These are phyloP conservation scores for Chironomus tentans DNA, from an alignment of 2,888 invertebrate genomes.

Conservation along the genomic window DNA sequence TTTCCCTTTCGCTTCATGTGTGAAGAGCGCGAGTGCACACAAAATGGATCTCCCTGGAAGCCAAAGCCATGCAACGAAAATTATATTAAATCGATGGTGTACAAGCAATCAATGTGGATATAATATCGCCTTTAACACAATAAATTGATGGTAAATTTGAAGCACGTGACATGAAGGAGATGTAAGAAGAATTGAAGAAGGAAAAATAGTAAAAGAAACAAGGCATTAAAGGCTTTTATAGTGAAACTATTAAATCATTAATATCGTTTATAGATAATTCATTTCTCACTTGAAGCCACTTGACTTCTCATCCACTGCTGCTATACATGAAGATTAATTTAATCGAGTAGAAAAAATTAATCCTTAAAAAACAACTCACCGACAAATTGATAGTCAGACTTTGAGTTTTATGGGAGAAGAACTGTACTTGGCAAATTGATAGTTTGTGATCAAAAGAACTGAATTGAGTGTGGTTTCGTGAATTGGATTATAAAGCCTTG, in stretches of 20 bases:
- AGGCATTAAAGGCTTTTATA: neutral
- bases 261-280: conserved; percentile 22
- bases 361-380: neutral
- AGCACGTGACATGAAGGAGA: conserved; percentile 20
- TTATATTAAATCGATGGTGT: conserved; percentile 5
- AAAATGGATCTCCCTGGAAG: neutral
- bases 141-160: conserved; percentile 21
- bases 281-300: neutral
- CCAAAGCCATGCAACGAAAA: conserved; percentile 3
- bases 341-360: neutral
- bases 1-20: neutral
- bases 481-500: too few species aligned
- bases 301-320: neutral
- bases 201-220: neutral
- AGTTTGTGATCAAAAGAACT: too few species aligned
- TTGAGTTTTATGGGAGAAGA: neutral
- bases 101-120: neutral
- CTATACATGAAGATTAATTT: neutral
- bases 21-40: neutral
- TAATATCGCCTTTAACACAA: conserved; percentile 5
- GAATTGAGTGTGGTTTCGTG: too few species aligned
- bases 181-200: neutral
- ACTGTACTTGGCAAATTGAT: too few species aligned
- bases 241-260: conserved; percentile 15
- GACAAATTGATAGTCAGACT: conserved; percentile 4